Evolutionary conservation across 2,113 vertebrate species (phyloP).

Genomic region (Martes martes): DNA sequence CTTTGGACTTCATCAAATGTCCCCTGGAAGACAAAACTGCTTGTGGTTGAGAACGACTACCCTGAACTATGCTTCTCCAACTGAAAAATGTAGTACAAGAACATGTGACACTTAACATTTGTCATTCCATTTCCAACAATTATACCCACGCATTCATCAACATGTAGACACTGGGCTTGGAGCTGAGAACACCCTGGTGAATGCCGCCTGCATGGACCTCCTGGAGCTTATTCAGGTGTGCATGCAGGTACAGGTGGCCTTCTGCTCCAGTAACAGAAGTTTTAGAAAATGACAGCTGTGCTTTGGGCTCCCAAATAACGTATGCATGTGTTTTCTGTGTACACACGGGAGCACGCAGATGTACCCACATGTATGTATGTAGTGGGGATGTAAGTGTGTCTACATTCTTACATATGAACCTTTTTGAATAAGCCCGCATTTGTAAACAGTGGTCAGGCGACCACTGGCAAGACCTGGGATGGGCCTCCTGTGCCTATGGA

Average conservation of each 20-base stretch:
- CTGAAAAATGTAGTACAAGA: neutral
- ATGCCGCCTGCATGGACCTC: too few species aligned
- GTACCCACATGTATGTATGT: accelerated
- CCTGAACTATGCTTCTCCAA: neutral
- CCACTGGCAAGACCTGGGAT: neutral
- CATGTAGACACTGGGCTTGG: neutral
- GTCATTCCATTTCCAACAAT: neutral
- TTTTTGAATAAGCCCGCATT: neutral
- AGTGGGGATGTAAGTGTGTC: neutral
- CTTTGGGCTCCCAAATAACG: neutral
- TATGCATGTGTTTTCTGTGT: neutral
- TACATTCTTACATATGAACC: neutral
- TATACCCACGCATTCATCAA: neutral
- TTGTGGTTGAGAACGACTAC: neutral
- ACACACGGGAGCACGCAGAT: neutral
- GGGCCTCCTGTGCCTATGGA: neutral
- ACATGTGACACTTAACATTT: neutral
- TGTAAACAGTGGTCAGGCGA: neutral
- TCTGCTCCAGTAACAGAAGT: neutral
- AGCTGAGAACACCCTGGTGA: neutral
- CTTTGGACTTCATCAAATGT: neutral
- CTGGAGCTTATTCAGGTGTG: neutral
- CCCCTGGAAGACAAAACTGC: neutral
- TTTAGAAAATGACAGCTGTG: neutral
- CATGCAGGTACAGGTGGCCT: neutral